Evolutionary conservation across 2,797 vertebrate species (phyloP).

Genomic region (Ficedula albicollis): DNA sequence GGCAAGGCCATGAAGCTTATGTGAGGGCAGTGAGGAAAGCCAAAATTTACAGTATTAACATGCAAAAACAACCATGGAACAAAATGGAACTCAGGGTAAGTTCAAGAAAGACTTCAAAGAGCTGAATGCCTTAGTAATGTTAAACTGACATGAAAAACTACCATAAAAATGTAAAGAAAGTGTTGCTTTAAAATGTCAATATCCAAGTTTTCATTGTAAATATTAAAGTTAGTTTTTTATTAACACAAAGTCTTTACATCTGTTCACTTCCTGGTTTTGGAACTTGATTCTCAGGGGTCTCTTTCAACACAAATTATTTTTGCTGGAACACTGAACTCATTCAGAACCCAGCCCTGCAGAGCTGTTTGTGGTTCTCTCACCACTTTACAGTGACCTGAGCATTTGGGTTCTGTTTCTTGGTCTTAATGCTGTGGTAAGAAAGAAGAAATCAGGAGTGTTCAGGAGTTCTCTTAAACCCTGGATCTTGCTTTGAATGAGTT

Average conservation of each 20-base stretch:
- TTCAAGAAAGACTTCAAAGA: background rate
- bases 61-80: conserved; percentile 98
- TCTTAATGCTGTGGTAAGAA: background rate
- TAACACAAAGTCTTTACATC: background rate
- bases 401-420: background rate
- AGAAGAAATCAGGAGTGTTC: background rate
- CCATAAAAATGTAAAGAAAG: background rate
- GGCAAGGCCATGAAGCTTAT: conserved; percentile 98
- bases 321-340: background rate
- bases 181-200: background rate
- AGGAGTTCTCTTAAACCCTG: background rate
- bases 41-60: conserved; percentile 93
- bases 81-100: conserved; percentile 97
- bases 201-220: background rate
- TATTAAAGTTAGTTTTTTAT: background rate
- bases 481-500: background rate
- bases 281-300: background rate
- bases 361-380: background rate
- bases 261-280: background rate
- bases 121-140: background rate
- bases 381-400: background rate
- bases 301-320: background rate
- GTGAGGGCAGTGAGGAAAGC: conserved; percentile 92
- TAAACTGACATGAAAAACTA: background rate
- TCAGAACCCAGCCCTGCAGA: background rate